A percentile compares a stretch with the other conserved stretches of the same genome.
Conservation (phyloP, 2,888 invertebrate genomes). For the Chrysodeixis includens region DNA sequence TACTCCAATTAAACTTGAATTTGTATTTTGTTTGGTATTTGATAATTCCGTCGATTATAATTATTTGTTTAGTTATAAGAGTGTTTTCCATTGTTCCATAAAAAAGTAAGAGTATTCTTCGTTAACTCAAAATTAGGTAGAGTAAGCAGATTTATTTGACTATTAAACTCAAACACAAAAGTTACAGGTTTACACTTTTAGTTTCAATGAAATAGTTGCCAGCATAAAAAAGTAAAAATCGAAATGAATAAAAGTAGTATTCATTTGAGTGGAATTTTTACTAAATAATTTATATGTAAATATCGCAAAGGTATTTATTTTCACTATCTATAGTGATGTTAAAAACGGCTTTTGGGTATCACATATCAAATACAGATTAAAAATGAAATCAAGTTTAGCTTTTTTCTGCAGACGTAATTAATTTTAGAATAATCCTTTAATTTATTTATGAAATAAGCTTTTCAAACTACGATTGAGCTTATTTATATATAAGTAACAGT, state of each 20-base stretch:
- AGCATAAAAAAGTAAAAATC: no score
- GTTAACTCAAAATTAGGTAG: no score
- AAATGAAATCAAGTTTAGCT: conserved; percentile 3
- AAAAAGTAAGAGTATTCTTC: no score
- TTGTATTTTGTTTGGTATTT: no score
- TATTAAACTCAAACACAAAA: no score
- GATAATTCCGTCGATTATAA: no score
- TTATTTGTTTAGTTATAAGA: no score
- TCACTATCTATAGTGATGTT: conserved; percentile 18
- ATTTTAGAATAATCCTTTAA: not conserved
- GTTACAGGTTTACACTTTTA: no score
- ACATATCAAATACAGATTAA: conserved; percentile 32
- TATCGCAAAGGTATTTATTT: conserved; percentile 11
- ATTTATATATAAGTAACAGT: not conserved
- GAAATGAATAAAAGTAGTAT: conserved; percentile 1
- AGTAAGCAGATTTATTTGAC: no score
- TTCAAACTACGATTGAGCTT: not conserved
- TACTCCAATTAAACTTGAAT: no score
- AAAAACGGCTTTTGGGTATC: conserved; percentile 19
- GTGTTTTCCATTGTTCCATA: no score
- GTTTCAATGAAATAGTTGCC: not conserved
- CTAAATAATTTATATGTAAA: not conserved
- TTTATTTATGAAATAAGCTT: not conserved
- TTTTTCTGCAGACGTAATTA: not conserved
- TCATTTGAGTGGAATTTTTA: not conserved